Evolutionary conservation across 2,797 vertebrate genomes (phyloP), one percentile per base, ranked within the genome.

Genomic region (Myotis planiceps): DNA sequence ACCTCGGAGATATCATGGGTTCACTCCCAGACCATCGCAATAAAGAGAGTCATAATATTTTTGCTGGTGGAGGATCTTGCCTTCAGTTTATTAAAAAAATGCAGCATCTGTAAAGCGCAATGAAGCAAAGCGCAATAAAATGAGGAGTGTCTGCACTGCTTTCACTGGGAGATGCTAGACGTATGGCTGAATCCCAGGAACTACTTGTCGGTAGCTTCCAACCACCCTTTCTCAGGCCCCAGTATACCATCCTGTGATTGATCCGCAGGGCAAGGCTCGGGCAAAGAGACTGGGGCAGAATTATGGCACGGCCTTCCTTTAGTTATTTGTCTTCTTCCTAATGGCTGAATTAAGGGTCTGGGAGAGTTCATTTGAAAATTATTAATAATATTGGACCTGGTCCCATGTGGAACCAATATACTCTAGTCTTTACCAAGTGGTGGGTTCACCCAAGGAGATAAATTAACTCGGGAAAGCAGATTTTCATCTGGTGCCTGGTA

Each of bases 351-450:
- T 96, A 96, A 81, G 58, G 79, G n/a, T 86, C 92, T 96, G 13
- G 27, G 81, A 94, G 90, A 95, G 88, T 94, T 90, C 88, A 94
- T 91, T 92, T 96, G 79, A 96, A 97, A 97, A 89, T 96, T 92
- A 96, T 85, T 93, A 84, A 95, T 95, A 97, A 75, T 91, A 72
- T 92, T 97, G 94, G 97, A 94, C 72, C 68, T 60, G n/a, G 53
- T 94, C 94, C 96, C 95, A 96, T 39, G 49, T 94, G 51, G 68
- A 96, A 91, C 92, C 82, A 96, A 93, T 87, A 88, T 79, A 85
- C 90, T 92, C 19, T 42, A 29, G 13, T 91, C 60, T 96, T 90
- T 80, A 90, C 81, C 65, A 49, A 93, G 29, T 23, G 47, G 85
- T 1, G 0, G 66, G 42, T 49, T 96, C 80, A 82, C 88, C 79